Conservation (phyloP, 1,140 invertebrate genomes). For the Zophobas morio region DNA sequence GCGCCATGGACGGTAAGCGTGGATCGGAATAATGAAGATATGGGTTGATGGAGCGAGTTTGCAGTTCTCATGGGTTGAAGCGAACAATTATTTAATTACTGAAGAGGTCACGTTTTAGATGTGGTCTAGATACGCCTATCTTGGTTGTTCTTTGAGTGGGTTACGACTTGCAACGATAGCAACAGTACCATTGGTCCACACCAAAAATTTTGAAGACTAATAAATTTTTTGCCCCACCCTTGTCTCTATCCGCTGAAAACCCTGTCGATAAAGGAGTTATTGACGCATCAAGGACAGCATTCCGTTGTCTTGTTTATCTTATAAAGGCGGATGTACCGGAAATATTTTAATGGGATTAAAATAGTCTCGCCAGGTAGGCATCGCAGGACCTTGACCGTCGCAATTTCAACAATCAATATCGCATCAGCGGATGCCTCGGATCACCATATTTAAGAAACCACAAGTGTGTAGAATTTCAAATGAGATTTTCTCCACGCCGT, state of each 20-base stretch:
- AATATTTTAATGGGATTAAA: slow-evolving; percentile 6
- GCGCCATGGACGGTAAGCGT: not conserved
- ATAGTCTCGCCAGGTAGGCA: not conserved
- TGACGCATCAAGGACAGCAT: slow-evolving; percentile 12
- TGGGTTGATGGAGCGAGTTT: not conserved
- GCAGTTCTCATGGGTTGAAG: not conserved
- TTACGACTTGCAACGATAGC: not conserved
- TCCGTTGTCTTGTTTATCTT: not conserved
- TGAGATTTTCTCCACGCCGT: not conserved
- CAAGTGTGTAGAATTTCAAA: not conserved
- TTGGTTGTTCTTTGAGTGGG: not conserved
- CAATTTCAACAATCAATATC: too few species aligned
- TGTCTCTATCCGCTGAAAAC: too few species aligned
- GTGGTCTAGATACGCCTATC: not conserved
- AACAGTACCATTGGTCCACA: too few species aligned
- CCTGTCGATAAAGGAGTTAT: not conserved
- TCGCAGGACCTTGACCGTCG: not conserved
- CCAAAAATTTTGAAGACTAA: too few species aligned
- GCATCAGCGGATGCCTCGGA: too few species aligned
- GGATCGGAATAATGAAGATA: not conserved
- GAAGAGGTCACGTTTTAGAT: not conserved
- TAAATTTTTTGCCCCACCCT: too few species aligned
- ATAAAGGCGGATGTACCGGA: slow-evolving; percentile 20
- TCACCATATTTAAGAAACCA: not conserved
- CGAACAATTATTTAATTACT: not conserved